phyloP scores from a whole-genome alignment of 2,797 vertebrate species.

The Calcarius lapponicus region DNA sequence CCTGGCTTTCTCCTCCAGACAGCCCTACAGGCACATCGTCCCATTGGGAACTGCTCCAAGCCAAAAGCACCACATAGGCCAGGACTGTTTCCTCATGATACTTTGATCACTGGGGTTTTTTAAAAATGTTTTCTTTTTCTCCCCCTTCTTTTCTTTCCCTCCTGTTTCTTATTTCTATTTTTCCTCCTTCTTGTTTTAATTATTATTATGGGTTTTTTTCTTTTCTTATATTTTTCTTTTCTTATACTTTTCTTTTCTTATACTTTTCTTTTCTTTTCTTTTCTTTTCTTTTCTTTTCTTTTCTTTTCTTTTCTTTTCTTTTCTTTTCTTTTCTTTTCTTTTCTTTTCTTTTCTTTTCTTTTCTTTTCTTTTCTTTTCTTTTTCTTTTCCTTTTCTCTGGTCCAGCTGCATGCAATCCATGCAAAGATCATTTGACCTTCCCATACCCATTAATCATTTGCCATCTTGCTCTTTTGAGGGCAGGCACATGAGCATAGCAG shows the following conservation, averaged over 20 bases:
- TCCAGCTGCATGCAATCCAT: not conserved
- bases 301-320: too few relatives aligned
- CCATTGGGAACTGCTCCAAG: not conserved
- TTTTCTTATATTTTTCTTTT: not conserved
- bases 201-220: not conserved
- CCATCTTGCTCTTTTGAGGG: not conserved
- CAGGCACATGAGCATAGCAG: not conserved
- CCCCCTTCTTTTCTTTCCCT: not conserved
- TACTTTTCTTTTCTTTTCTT: not conserved
- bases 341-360: not conserved
- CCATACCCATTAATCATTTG: not conserved
- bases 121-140: too few relatives aligned
- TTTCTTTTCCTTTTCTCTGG: not conserved
- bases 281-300: too few relatives aligned
- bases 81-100: fast-evolving
- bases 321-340: not conserved
- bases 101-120: not conserved
- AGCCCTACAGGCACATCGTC: not conserved
- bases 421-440: not conserved
- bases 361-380: not conserved
- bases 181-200: not conserved
- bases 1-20: not conserved
- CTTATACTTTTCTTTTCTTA: not conserved
- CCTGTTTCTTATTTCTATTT: not conserved
- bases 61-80: not conserved